Evolutionary conservation across 2,888 invertebrate genomes (phyloP), one percentile per base, ranked within the genome.

Genomic region (Drosophila paranaensis): DNA sequence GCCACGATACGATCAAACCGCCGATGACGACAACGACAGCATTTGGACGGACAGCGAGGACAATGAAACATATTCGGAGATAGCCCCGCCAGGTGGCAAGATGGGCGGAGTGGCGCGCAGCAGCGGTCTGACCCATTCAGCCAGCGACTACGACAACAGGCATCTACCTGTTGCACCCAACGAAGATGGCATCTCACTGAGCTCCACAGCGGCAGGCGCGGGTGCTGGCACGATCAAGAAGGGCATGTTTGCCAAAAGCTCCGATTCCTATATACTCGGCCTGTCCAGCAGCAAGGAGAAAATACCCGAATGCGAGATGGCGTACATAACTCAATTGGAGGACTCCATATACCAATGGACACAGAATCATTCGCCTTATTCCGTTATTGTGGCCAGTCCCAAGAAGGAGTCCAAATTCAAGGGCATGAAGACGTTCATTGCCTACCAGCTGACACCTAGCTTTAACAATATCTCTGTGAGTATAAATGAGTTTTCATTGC

Each of bases 391-490:
- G 37, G 96, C 98, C 16, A 98, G 98, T 63, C 99, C 99, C 8
- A 99, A 98, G 91, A 99, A 99, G 92, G 98, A 98, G 93, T 96
- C 97, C 0, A 99, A 99, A 94, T 95, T 99, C 91, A 98, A 98
- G 92, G 99, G 98, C 46, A 95, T 99, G 85, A 99, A 99, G 93
- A 98, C 98, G 90, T 99, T 97, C 90, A 99, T 99, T 86, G 98
- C 98, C 53, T 99, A 99, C 93, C 97, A 98, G 90, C 93, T 99
- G 73, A 98, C 98, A 60, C 98, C 98, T 4, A 97, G 98, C 93
- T 98, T 98, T 92, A 98, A 97, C 91, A 97, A 97, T 90, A 96
- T 98, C 83, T 97, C 98, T 94, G 99, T 97, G 35, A 92, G 93
- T 91, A 69, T 50, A 40, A 11, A 9, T 8, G 14, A 4, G 20